Evolutionary conservation across 2,797 vertebrate species (phyloP).

Genomic region (Nyctalus aviator): DNA sequence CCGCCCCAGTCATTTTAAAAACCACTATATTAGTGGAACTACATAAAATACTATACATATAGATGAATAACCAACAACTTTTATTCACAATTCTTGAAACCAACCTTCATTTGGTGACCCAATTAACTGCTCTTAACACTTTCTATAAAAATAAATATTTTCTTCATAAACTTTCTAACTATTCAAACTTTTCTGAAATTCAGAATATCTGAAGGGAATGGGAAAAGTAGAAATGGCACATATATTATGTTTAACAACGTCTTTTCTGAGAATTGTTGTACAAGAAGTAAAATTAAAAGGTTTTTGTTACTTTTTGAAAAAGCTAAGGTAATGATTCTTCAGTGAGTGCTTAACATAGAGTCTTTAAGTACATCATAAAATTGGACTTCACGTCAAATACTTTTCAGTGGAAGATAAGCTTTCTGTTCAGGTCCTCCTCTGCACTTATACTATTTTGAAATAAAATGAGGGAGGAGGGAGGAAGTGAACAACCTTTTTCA

Average conservation of each 20-base stretch:
- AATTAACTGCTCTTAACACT: slow-evolving; percentile 1
- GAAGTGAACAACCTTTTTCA: background rate
- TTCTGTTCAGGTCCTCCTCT: background rate
- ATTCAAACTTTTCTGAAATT: slow-evolving; percentile 23
- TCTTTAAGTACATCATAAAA: background rate
- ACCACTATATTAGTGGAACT: background rate
- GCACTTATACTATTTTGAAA: background rate
- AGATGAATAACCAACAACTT: background rate
- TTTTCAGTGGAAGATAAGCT: background rate
- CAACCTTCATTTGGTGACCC: background rate
- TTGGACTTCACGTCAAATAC: background rate
- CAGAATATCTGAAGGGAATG: background rate
- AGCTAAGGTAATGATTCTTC: background rate
- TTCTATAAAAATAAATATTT: background rate
- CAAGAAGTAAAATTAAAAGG: background rate
- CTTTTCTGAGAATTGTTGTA: slow-evolving; percentile 17
- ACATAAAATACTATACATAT: fast-evolving
- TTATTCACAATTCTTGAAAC: background rate
- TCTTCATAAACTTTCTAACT: background rate
- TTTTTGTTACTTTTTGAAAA: background rate
- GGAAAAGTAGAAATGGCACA: background rate
- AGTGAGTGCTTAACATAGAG: background rate
- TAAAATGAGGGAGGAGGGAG: background rate
- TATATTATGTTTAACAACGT: background rate
- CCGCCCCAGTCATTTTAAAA: background rate